These are phyloP conservation scores for Polyommatus icarus DNA, from an alignment of 2,888 invertebrate species.

Conservation along the genomic window DNA sequence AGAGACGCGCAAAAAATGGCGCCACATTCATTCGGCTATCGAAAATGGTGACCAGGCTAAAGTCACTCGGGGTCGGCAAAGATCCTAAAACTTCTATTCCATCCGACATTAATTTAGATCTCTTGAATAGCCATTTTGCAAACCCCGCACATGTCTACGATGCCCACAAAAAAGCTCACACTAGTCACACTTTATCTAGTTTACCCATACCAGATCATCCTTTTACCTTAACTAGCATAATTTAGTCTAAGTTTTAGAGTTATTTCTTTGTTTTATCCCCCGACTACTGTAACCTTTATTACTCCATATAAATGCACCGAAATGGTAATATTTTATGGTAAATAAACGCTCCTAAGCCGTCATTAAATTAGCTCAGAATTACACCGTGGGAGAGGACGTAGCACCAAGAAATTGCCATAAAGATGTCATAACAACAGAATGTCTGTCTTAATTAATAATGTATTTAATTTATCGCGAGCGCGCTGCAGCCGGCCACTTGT, in stretches of 20 bases:
- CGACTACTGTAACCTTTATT: neutral
- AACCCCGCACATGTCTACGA: too few relatives aligned
- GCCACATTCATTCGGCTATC: too few relatives aligned
- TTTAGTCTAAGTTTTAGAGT: neutral
- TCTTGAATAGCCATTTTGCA: too few relatives aligned
- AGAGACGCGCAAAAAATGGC: too few relatives aligned
- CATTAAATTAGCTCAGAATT: constrained; percentile 3
- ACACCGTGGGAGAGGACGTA: neutral
- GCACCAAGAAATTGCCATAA: constrained; percentile 13
- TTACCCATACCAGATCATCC: too few relatives aligned
- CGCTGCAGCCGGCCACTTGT: constrained; percentile 8
- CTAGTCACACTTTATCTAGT: too few relatives aligned
- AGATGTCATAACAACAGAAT: constrained; percentile 19
- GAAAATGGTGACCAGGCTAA: too few relatives aligned
- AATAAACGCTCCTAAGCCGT: neutral
- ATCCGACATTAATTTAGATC: too few relatives aligned
- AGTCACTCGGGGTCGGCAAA: too few relatives aligned
- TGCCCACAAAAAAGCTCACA: too few relatives aligned
- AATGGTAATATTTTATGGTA: constrained; percentile 4
- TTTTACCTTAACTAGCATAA: too few relatives aligned
- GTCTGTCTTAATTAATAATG: constrained; percentile 20
- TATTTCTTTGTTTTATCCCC: neutral
- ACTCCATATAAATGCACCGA: neutral
- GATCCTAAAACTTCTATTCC: too few relatives aligned
- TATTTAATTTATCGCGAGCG: constrained; percentile 9